Evolutionary conservation across 2,113 vertebrate species (phyloP).

Genomic region (Tupaia chinensis): DNA sequence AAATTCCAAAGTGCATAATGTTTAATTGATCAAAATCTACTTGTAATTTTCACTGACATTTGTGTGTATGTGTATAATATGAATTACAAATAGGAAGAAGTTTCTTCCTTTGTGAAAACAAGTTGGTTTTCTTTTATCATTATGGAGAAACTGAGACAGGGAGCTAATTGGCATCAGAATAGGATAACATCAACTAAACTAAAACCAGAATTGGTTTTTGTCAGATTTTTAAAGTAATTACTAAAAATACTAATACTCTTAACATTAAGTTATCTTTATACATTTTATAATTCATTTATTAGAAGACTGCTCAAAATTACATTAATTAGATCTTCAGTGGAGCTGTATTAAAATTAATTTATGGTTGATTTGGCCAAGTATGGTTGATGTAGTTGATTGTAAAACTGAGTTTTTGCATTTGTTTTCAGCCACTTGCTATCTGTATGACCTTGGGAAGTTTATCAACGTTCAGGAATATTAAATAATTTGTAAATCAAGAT

Average conservation of each 20-base stretch:
- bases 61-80: background rate
- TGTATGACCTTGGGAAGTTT: background rate
- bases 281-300: slow-evolving; percentile 30
- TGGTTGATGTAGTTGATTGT: background rate
- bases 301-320: slow-evolving; percentile 5
- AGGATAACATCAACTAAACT: background rate
- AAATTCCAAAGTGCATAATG: slow-evolving; percentile 42
- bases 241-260: slow-evolving; percentile 25
- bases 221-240: slow-evolving; percentile 1
- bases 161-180: background rate
- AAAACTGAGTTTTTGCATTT: background rate
- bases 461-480: slow-evolving; percentile 15
- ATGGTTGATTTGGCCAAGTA: background rate
- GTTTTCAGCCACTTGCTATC: background rate
- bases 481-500: slow-evolving; percentile 42
- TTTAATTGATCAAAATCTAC: background rate
- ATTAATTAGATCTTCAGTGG: background rate
- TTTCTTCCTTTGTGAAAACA: slow-evolving; percentile 9
- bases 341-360: background rate
- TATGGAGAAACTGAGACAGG: background rate
- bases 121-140: background rate
- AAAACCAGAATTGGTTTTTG: slow-evolving; percentile 42
- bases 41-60: background rate
- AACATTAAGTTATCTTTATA: background rate
- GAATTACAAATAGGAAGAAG: background rate